These are phyloP conservation scores for Scaptomyza caliginosa DNA, from an alignment of 2,888 invertebrate species.

Conservation along the genomic window DNA sequence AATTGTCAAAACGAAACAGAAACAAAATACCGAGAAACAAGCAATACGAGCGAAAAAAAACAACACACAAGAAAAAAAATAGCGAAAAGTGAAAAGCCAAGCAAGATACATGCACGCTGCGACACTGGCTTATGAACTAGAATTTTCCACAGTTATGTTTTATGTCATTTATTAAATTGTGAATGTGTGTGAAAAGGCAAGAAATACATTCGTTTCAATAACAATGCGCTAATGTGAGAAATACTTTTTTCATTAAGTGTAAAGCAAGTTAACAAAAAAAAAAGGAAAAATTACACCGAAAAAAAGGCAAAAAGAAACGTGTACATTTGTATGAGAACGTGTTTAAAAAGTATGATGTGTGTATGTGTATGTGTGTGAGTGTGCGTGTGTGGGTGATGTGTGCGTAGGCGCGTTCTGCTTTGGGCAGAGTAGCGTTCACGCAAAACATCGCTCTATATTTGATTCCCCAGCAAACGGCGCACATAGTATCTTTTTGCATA, in stretches of 20 bases:
- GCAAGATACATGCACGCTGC: conserved; percentile 12
- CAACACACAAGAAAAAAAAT: too few relatives aligned
- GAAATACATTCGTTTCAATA: not conserved
- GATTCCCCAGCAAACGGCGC: conserved; percentile 9
- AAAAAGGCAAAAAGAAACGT: conserved; percentile 39
- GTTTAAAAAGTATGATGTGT: conserved; percentile 2
- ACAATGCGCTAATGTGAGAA: not conserved
- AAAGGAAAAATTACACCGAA: too few relatives aligned
- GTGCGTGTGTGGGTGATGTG: conserved; percentile 16
- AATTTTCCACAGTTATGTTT: conserved; percentile 1
- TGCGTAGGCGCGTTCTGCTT: conserved; percentile 38
- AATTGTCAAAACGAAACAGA: conserved; percentile 40
- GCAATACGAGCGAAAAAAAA: conserved; percentile 2
- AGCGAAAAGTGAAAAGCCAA: conserved; percentile 20
- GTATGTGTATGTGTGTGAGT: conserved; percentile 2
- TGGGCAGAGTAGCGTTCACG: conserved; percentile 20
- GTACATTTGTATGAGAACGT: conserved; percentile 24
- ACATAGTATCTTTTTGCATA: conserved; percentile 12
- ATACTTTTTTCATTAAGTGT: conserved; percentile 38
- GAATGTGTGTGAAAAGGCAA: conserved; percentile 5
- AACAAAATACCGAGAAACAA: conserved; percentile 15
- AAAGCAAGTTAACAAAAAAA: conserved; percentile 19
- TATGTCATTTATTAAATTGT: not conserved
- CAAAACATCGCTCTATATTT: conserved; percentile 32
- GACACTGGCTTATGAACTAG: not conserved